phyloP scores from a whole-genome alignment of 2,888 invertebrate species.

The Pherbina coryleti region DNA sequence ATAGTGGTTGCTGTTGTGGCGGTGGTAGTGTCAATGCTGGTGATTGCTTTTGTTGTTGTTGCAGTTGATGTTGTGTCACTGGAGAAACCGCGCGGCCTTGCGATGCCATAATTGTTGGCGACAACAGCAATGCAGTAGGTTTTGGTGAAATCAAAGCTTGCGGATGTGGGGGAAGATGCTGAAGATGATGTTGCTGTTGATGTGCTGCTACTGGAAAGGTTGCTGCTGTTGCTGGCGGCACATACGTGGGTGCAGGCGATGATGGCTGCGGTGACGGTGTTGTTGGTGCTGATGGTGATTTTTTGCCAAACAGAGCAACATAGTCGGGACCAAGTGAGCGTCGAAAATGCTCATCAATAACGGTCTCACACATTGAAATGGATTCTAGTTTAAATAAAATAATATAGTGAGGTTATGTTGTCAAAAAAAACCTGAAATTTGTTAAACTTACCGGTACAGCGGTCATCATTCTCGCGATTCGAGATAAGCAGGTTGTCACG shows the following conservation, averaged over 20 bases:
- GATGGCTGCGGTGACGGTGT: slow-evolving; percentile 52
- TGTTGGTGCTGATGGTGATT: slow-evolving; percentile 62
- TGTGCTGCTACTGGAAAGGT: slow-evolving; percentile 49
- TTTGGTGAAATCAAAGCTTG: slow-evolving; percentile 48
- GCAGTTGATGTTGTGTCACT: slow-evolving; percentile 45
- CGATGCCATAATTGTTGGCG: slow-evolving; percentile 51
- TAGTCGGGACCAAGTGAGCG: slow-evolving; percentile 89
- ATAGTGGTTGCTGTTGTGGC: slow-evolving; percentile 60
- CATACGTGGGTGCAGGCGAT: not conserved
- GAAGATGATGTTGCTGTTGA: slow-evolving; percentile 56
- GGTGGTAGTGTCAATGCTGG: slow-evolving; percentile 50
- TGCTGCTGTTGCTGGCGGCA: slow-evolving; percentile 28
- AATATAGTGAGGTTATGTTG: not conserved
- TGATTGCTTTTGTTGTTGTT: slow-evolving; percentile 34
- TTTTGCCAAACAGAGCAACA: slow-evolving; percentile 77
- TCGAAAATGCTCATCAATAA: slow-evolving; percentile 95
- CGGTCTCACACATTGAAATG: slow-evolving; percentile 82
- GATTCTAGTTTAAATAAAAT: slow-evolving; percentile 72
- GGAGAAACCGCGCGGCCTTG: slow-evolving; percentile 20
- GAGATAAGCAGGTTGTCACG: slow-evolving; percentile 56
- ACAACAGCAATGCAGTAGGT: slow-evolving; percentile 50
- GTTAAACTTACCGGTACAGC: slow-evolving; percentile 58
- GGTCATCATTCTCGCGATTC: slow-evolving; percentile 63
- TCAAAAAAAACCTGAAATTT: not conserved
- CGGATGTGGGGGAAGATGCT: slow-evolving; percentile 40